Evolutionary conservation across 2,797 vertebrate species (phyloP).

Genomic region (Dipus sagitta): DNA sequence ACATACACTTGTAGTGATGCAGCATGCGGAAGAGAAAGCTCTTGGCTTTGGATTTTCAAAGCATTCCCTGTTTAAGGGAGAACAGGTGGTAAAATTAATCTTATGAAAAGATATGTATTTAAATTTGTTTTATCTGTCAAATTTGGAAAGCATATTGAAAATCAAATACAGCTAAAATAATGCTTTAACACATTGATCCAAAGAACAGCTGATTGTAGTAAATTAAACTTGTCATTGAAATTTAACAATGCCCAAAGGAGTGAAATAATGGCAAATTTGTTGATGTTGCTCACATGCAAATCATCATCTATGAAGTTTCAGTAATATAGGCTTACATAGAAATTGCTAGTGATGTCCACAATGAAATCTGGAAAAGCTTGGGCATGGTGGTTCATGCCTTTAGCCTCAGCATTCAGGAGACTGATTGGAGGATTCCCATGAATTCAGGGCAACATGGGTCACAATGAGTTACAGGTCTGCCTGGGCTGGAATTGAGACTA

Average conservation of each 20-base stretch:
- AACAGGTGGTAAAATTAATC: conserved; percentile 68
- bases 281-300: conserved; percentile 78
- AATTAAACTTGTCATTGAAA: conserved; percentile 73
- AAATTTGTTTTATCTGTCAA: conserved; percentile 66
- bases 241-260: conserved; percentile 66
- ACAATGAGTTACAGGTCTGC: too few relatives aligned
- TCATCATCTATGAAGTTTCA: conserved; percentile 72
- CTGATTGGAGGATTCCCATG: too few relatives aligned
- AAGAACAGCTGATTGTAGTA: conserved; percentile 65
- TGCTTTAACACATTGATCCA: conserved; percentile 64
- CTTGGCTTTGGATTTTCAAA: conserved; percentile 59
- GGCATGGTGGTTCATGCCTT: too few relatives aligned
- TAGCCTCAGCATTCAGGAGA: too few relatives aligned
- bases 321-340: conserved; percentile 62
- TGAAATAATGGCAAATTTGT: conserved; percentile 62
- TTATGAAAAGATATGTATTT: conserved; percentile 70
- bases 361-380: conserved; percentile 67
- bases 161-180: conserved; percentile 66
- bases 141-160: conserved; percentile 63
- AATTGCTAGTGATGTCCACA: conserved; percentile 72
- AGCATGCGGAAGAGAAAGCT: conserved; percentile 57
- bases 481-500: too few relatives aligned
- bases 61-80: conserved; percentile 59
- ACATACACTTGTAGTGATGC: conserved; percentile 18
- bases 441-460: too few relatives aligned